Percentiles rank a stretch among this genome's conserved stretches.
Conservation (phyloP, 2,797 vertebrate species). For the Oreonectes daqikongensis region DNA sequence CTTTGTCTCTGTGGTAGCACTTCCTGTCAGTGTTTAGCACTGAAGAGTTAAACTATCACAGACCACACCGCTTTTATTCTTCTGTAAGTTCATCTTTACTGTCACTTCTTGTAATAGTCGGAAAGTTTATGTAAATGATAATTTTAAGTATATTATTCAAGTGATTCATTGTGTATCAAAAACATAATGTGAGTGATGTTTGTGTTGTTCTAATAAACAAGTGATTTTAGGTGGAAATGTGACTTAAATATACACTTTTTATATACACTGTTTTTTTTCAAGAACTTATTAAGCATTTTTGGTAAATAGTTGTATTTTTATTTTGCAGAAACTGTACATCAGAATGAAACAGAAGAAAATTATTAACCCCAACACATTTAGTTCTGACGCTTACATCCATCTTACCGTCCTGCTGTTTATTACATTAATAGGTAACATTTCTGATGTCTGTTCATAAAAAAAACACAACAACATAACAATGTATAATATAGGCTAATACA, state of each 20-base stretch:
- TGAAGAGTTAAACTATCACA: background rate
- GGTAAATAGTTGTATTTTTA: background rate
- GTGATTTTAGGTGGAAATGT: no score
- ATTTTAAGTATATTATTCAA: no score
- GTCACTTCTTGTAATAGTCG: background rate
- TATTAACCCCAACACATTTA: rapidly evolving
- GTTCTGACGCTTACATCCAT: background rate
- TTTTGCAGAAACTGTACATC: background rate
- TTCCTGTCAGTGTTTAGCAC: background rate
- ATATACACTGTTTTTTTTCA: no score
- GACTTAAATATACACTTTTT: no score
- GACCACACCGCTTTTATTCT: background rate
- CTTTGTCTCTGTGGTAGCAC: no score
- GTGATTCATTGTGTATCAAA: background rate
- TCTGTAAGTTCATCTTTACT: constrained; percentile 2
- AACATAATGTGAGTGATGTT: background rate
- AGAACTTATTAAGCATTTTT: no score
- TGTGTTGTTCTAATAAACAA: background rate
- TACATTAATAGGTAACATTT: constrained; percentile 1
- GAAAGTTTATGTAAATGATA: no score
- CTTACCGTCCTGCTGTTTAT: background rate
- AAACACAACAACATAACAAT: no score
- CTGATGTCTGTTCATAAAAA: no score
- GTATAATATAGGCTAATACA: background rate
- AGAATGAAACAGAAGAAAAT: background rate